Evolutionary conservation across 2,797 vertebrate species (phyloP).

Genomic region (Trichosurus vulpecula): DNA sequence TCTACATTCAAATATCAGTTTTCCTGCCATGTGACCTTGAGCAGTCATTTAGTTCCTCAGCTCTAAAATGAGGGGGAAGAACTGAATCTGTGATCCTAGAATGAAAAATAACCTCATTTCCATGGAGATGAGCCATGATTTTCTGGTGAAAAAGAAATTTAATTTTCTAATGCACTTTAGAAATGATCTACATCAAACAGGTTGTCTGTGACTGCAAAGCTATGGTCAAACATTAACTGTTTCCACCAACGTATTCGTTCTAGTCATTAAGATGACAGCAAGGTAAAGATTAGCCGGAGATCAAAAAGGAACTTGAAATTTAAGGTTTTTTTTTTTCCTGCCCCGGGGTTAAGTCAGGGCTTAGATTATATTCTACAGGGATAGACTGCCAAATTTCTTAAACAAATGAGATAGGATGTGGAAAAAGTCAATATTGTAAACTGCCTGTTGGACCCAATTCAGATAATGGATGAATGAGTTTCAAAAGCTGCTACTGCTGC

Average conservation of each 20-base stretch:
- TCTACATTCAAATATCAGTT: not conserved
- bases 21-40: not conserved
- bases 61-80: not conserved
- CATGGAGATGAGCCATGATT: not conserved
- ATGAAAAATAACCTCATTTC: slow-evolving; percentile 17
- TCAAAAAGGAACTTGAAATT: not conserved
- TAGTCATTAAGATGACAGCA: rapidly evolving
- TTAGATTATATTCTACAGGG: not conserved
- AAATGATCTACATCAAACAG: not conserved
- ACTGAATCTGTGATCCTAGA: not conserved
- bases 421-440: not conserved
- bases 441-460: not conserved
- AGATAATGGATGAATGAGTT: not conserved
- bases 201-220: not conserved
- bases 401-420: not conserved
- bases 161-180: slow-evolving; percentile 17
- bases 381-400: not conserved
- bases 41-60: not conserved
- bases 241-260: rapidly evolving
- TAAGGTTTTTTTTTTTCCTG: not conserved
- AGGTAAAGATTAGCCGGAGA: not conserved
- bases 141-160: not conserved
- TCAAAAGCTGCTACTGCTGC: not conserved
- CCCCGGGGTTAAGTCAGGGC: not conserved
- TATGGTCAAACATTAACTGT: rapidly evolving